Percentiles rank a stretch among this genome's conserved stretches.
Conservation (phyloP, 1,140 invertebrate genomes). For the Campoletis sonorensis region DNA sequence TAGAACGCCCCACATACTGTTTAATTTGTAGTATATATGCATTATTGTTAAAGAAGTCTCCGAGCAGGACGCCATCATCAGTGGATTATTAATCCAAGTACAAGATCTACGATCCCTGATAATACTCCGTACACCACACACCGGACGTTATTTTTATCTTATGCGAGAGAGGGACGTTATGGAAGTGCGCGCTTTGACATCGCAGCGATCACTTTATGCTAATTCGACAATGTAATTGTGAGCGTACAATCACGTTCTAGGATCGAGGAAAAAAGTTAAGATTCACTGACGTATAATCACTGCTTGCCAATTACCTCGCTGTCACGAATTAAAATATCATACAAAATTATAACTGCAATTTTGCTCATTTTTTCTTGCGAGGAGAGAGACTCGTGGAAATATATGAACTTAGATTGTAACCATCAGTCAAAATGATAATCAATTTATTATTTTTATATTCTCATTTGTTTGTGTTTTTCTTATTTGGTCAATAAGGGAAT, state of each 20-base stretch:
- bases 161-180: conserved; percentile 50
- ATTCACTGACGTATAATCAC: not conserved
- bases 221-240: conserved; percentile 42
- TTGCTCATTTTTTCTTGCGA: no score
- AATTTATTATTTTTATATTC: no score
- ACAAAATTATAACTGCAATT: no score
- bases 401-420: no score
- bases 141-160: conserved; percentile 64
- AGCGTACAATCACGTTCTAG: conserved; percentile 22
- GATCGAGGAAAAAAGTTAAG: conserved; percentile 3
- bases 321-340: conserved; percentile 1
- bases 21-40: not conserved
- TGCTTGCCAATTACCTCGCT: not conserved
- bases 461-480: no score
- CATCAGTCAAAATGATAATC: no score
- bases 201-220: conserved; percentile 57
- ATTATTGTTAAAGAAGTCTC: conserved; percentile 34
- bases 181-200: conserved; percentile 63
- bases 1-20: not conserved
- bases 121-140: conserved; percentile 60
- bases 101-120: conserved; percentile 63
- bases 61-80: conserved; percentile 44
- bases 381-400: no score
- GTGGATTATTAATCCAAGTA: conserved; percentile 72
- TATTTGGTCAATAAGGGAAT: no score